phyloP scores from a whole-genome alignment of 2,888 invertebrate genomes.

The Conops quadrifasciatus region DNA sequence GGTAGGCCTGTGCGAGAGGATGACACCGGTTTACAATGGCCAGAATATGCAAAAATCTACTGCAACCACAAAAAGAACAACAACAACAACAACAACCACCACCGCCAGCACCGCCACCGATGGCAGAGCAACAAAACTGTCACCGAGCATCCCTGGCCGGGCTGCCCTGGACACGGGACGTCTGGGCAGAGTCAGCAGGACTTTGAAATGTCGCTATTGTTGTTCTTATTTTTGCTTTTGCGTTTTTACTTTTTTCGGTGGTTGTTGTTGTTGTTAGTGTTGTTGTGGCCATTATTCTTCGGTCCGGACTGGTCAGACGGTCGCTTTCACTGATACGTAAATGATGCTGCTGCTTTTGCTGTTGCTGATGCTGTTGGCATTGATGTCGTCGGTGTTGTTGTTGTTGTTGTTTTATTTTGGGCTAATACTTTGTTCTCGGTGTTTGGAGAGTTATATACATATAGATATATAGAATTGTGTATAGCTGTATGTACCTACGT shows the following conservation, averaged over 20 bases:
- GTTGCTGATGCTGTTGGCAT: constrained; percentile 3
- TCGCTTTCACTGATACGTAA: constrained; percentile 33
- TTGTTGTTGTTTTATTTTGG: no score
- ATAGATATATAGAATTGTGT: no score
- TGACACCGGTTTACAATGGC: constrained; percentile 14
- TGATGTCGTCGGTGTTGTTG: constrained; percentile 15
- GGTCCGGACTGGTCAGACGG: constrained; percentile 15
- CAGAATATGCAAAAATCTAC: constrained; percentile 20
- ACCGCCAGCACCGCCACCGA: neutral
- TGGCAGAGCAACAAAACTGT: neutral
- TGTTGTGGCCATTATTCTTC: constrained; percentile 32
- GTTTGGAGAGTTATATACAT: no score
- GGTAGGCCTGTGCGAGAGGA: constrained; percentile 2
- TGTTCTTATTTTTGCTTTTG: neutral
- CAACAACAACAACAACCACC: neutral
- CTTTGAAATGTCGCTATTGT: neutral
- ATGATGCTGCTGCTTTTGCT: constrained; percentile 5
- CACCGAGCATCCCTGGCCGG: constrained; percentile 10
- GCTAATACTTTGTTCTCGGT: no score
- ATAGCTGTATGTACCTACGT: neutral
- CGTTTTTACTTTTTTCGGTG: no score
- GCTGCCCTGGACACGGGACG: constrained; percentile 20
- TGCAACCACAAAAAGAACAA: neutral
- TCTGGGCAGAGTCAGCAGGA: constrained; percentile 19
- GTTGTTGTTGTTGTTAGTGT: constrained; percentile 20